Conservation (phyloP, 2,888 invertebrate species). For the Ennomos erosarius region DNA sequence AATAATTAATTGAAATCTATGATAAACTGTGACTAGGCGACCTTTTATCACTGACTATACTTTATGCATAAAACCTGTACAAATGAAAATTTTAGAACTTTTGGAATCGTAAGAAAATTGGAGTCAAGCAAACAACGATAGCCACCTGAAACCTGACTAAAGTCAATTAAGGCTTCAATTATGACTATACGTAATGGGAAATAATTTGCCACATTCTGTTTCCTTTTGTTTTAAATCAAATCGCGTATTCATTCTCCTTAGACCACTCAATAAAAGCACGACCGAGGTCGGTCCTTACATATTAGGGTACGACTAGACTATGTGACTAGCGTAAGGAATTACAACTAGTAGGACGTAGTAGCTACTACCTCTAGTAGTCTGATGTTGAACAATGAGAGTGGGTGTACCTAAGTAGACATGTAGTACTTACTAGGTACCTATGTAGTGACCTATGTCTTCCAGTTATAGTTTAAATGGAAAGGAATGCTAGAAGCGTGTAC, state of each 20-base stretch:
- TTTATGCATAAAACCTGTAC: too few relatives aligned
- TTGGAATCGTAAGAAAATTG: too few relatives aligned
- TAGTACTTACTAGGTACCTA: background rate
- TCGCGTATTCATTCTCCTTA: slow-evolving; percentile 38
- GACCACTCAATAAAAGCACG: slow-evolving; percentile 40
- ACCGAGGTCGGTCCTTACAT: slow-evolving; percentile 72
- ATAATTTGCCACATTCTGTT: too few relatives aligned
- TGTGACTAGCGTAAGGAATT: slow-evolving; percentile 70
- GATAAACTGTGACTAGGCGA: too few relatives aligned
- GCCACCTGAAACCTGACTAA: too few relatives aligned
- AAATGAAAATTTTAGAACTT: too few relatives aligned
- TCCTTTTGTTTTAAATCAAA: background rate
- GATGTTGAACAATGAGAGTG: slow-evolving; percentile 10
- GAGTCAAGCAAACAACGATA: too few relatives aligned
- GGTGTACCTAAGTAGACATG: background rate
- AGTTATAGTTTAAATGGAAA: background rate
- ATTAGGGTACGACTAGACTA: slow-evolving; percentile 71
- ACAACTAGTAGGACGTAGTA: slow-evolving; percentile 45
- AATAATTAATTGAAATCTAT: too few relatives aligned
- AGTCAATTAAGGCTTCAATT: too few relatives aligned
- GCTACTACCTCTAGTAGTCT: slow-evolving; percentile 1
- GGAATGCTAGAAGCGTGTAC: background rate
- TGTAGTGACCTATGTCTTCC: slow-evolving; percentile 1
- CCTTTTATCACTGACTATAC: too few relatives aligned
- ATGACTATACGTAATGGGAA: too few relatives aligned